Evolutionary conservation across 1,140 invertebrate species (phyloP), one percentile per base, ranked within the genome.

Genomic region (Saccostrea glomerata): DNA sequence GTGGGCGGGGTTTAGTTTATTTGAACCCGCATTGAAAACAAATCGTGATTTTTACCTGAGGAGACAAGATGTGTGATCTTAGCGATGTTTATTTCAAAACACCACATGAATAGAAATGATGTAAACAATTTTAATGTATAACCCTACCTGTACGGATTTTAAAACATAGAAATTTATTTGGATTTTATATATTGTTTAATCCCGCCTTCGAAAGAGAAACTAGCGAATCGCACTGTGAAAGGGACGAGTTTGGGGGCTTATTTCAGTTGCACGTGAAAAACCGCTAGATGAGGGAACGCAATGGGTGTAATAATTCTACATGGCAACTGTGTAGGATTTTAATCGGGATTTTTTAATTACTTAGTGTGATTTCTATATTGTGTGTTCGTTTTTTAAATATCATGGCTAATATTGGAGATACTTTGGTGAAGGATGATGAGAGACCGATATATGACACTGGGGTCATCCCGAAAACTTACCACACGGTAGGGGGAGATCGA

Each of bases 381-480:
- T 77, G 25, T 77, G 70, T 63, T 20, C n/a, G 58, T 63, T 63
- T 17, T 63, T 11, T 58, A 23, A 23, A 5, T 25, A 77, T 77
- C 25, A 77, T 77, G 70, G 70, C 70, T 15, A 77, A 25, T 17
- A 11, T 77, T 77, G 70, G 70, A 36, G 70, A 17, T 77, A 13
- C 25, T 25, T 15, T 77, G 70, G 30, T 77, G 30, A 36, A 25
- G 23, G 70, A 77, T 12, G 70, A 77, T 25, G 70, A 77, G 25
- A 36, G 70, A 63, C 56, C 55, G 15, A 25, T 23, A 20, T 20
- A 30, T 15, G 60, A 63, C 47, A n/a, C 84, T 23, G 60, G 55
- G 82, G 82, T 84, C 40, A 84, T 84, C 15, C 82, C 82, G 6
- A 84, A 84, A 84, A 84, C 82, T 77, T 77, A 77, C 20, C 55